Percentiles rank a stretch among this genome's conserved stretches.
phyloP scores from a whole-genome alignment of 1,140 invertebrate species.

The Drosophila azteca region DNA sequence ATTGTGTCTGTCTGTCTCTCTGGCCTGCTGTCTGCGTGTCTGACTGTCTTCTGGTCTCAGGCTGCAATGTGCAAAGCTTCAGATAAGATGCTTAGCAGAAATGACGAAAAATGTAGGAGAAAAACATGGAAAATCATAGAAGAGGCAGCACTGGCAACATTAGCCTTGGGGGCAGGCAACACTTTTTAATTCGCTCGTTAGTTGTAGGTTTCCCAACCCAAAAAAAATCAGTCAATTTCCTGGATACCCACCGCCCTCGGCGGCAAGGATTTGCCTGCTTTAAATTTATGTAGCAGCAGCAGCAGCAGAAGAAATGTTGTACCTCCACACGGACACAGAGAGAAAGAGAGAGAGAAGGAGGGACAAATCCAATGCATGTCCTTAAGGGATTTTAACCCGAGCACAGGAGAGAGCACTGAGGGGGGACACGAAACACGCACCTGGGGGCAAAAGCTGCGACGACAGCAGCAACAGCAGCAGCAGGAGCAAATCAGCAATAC shows the following conservation, averaged over 20 bases:
- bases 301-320: neutral
- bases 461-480: slow-evolving; percentile 49
- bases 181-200: slow-evolving; percentile 48
- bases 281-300: slow-evolving; percentile 19
- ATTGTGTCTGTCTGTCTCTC: slow-evolving; percentile 3
- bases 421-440: slow-evolving; percentile 28
- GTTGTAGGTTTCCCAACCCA: slow-evolving; percentile 37
- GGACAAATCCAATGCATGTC: slow-evolving; percentile 65
- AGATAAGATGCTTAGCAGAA: slow-evolving; percentile 68
- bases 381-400: slow-evolving; percentile 71
- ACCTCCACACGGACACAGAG: neutral
- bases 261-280: slow-evolving; percentile 18
- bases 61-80: slow-evolving; percentile 61
- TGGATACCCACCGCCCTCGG: slow-evolving; percentile 2
- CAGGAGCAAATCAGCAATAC: slow-evolving; percentile 76
- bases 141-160: slow-evolving; percentile 10
- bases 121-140: slow-evolving; percentile 48
- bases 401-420: slow-evolving; percentile 4
- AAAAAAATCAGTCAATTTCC: slow-evolving; percentile 38
- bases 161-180: slow-evolving; percentile 8
- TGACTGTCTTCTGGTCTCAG: slow-evolving; percentile 16
- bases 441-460: slow-evolving; percentile 76
- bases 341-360: slow-evolving; percentile 4
- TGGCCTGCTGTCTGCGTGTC: neutral
- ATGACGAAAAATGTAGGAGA: neutral